phyloP scores from a whole-genome alignment of 2,797 vertebrate species.

The Danio albolineatus region DNA sequence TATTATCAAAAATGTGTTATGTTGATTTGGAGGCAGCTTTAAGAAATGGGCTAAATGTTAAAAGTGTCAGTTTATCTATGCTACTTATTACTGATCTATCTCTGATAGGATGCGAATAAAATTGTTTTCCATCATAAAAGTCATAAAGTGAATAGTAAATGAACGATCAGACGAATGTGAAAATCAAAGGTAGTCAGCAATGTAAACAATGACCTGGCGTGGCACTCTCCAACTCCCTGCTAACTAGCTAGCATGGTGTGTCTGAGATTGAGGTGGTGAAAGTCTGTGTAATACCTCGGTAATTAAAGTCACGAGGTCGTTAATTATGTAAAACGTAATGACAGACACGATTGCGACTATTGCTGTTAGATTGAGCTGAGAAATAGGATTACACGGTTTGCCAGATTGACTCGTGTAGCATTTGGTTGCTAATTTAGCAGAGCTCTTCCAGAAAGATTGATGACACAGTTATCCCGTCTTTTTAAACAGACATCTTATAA shows the following conservation, averaged over 20 bases:
- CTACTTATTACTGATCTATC: background rate
- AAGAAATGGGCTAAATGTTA: background rate
- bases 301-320: no score
- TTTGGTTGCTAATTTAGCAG: slow-evolving; percentile 44
- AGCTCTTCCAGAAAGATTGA: slow-evolving; percentile 24
- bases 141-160: background rate
- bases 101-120: background rate
- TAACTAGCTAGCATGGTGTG: slow-evolving; percentile 38
- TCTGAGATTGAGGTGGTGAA: background rate
- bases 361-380: background rate
- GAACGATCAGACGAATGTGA: background rate
- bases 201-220: slow-evolving; percentile 85
- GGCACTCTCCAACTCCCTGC: slow-evolving; percentile 61
- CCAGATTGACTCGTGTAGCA: slow-evolving; percentile 16
- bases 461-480: slow-evolving; percentile 4
- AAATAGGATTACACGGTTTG: background rate
- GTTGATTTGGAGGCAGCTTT: background rate
- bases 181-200: slow-evolving; percentile 60
- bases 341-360: background rate
- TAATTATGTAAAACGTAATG: background rate
- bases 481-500: background rate
- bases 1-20: background rate
- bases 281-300: background rate
- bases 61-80: background rate
- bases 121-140: background rate